Evolutionary conservation across 2,113 vertebrate genomes (phyloP), one percentile per base, ranked within the genome.

Genomic region (Cochlearius cochlearius): DNA sequence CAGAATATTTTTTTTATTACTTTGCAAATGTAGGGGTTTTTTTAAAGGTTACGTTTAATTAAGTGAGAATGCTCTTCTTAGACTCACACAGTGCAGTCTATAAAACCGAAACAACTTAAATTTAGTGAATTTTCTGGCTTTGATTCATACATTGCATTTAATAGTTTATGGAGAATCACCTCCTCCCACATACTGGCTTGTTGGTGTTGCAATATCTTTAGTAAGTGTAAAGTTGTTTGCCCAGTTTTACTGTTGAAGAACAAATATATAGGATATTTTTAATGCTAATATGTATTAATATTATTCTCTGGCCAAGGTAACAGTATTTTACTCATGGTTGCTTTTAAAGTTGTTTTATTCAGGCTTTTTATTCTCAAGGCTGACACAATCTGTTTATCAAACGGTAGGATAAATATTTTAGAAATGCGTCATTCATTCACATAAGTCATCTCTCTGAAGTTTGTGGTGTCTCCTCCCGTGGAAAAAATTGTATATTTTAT

Each of bases 301-400:
- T 11, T 60, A 5, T 90, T 63, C 18, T 52, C 21, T 88, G 39
- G 53, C 30, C 50, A 53, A 41, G 15, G 22, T 73, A 83, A 50
- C 78, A 62, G 75, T 36, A 23, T 20, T 50, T 59, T 26, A 30
- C 36, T 76, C 0, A 0, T 34, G 39, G 71, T 53, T 87, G 34
- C 15, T 95, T 81, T 79, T 52, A 13, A 76, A 80, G 62, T 73
- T 66, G 39, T 62, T 93, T 82, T 86, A 29, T 76, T 94, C 32
- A 30, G 50, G 20, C 67, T 77, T 88, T 92, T 90, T 62, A 50
- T 90, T 93, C 67, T 88, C 15, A 49, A 88, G 75, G 32, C 81
- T 95, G 90, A 94, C 85, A 76, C 62, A 88, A 93, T 90, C 58
- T 93, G 63, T 95, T 96, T 94, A 86, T 86, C 39, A 41, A 83